Evolutionary conservation across 2,113 vertebrate genomes (phyloP).

Genomic region (Nycticorax nycticorax): DNA sequence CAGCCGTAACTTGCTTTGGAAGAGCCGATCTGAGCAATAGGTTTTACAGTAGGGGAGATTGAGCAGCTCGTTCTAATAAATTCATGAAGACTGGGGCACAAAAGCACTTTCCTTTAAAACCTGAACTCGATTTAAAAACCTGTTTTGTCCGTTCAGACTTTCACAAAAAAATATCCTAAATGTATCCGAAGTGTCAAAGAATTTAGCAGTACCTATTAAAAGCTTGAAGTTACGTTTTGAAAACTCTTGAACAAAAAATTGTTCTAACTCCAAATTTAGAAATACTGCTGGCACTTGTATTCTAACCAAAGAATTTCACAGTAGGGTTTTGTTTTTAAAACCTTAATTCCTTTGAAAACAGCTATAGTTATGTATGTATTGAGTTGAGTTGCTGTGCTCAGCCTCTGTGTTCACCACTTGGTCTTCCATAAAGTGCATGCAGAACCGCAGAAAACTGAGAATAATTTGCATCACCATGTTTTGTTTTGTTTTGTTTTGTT

Average conservation of each 20-base stretch:
- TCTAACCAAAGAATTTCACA: constrained; percentile 77
- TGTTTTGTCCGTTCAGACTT: background rate
- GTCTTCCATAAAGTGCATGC: background rate
- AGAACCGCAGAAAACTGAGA: constrained; percentile 9
- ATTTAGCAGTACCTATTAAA: background rate
- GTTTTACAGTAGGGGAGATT: background rate
- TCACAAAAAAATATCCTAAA: background rate
- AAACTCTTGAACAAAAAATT: background rate
- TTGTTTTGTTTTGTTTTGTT: background rate
- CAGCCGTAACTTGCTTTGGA: background rate
- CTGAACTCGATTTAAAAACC: background rate
- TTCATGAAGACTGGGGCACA: background rate
- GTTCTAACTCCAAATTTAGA: constrained; percentile 54
- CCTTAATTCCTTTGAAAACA: constrained; percentile 30
- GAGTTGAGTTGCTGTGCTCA: constrained; percentile 24
- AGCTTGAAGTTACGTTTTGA: background rate
- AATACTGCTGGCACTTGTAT: constrained; percentile 43
- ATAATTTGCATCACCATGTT: background rate
- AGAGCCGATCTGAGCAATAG: background rate
- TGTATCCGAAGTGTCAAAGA: background rate
- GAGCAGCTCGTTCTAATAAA: background rate
- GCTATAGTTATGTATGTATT: background rate
- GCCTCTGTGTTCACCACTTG: constrained; percentile 5
- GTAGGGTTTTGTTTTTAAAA: constrained; percentile 40
- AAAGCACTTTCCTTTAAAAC: background rate